These are phyloP conservation scores for Chromis chromis DNA, from an alignment of 2,797 vertebrate species.

Conservation along the genomic window DNA sequence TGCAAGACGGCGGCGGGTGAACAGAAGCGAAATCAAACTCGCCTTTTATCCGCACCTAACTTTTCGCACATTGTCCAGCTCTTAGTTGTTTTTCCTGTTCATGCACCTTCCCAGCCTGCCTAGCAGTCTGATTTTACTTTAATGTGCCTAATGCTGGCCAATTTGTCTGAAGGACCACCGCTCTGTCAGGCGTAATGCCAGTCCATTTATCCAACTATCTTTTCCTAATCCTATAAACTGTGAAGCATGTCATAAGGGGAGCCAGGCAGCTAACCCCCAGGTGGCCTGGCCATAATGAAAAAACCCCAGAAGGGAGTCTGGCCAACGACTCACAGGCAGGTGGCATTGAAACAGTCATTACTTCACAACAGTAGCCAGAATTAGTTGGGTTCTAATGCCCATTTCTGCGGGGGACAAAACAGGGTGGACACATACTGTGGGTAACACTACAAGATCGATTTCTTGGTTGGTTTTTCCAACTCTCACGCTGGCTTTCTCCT, in stretches of 20 bases:
- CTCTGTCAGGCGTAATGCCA: conserved; percentile 68
- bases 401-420: conserved; percentile 72
- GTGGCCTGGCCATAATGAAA: conserved; percentile 81
- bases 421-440: conserved; percentile 70
- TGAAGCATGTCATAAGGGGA: conserved; percentile 72
- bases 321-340: conserved; percentile 76
- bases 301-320: conserved; percentile 76
- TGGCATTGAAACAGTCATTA: conserved; percentile 82
- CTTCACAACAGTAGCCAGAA: conserved; percentile 77
- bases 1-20: conserved; percentile 14
- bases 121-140: conserved; percentile 63
- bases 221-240: conserved; percentile 82
- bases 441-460: conserved; percentile 77
- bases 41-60: conserved; percentile 37
- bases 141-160: conserved; percentile 68
- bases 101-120: conserved; percentile 26
- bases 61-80: conserved; percentile 30
- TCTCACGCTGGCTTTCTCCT: conserved; percentile 70
- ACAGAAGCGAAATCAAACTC: conserved; percentile 38
- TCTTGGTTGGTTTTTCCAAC: conserved; percentile 56
- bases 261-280: conserved; percentile 75
- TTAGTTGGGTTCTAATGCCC: conserved; percentile 78
- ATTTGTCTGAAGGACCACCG: conserved; percentile 71
- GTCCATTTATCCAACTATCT: conserved; percentile 80
- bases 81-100: conserved; percentile 52